Evolutionary conservation across 2,888 invertebrate genomes (phyloP), one percentile per base, ranked within the genome.

Genomic region (Xestia c-nigrum): DNA sequence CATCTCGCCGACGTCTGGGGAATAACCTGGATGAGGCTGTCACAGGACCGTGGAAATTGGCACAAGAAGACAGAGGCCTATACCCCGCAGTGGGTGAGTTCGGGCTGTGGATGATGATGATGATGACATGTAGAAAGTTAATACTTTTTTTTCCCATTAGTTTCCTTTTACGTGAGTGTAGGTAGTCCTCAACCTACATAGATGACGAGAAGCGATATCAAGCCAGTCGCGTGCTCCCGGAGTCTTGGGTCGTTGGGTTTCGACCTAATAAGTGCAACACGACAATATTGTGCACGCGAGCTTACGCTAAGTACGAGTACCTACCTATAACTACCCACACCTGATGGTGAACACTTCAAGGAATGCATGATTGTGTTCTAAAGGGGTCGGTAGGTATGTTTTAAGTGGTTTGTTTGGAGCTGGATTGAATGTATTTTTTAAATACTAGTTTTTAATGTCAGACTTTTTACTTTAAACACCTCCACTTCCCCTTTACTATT

Each of bases 211-310:
- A 10, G 14, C 40, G 50, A 52, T 57, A 80, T 31, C 50, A 16
- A 38, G 43, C 63, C 21, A 10, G 40, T 76, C 67, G 76, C 79
- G 79, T 82, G 79, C 24, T 31, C 38, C 14, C 21, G 40, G 19
- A n/a, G 47, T 38, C 43, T 47, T 40, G 40, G 40, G 14, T 5
- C 12, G 16, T 63, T 47, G 40, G 40, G 12, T 24, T 10, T 16
- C 14, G 70, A 65, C n/a, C 61, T 43, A 76, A 52, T 82, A 70
- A 77, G 61, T 80, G 78, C 83, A 83, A 43, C 47, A 55, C 65
- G 69, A 80, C 78, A 77, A 52, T 64, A 57, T 52, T 65, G 69
- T 77, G 52, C 80, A 83, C 70, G 80, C 80, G 61, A 83, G 21
- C 70, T 65, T 63, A 66, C n/a, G 55, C 14, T 83, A 70, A 66